phyloP scores from a whole-genome alignment of 2,888 invertebrate genomes.

The Papilio demoleus region DNA sequence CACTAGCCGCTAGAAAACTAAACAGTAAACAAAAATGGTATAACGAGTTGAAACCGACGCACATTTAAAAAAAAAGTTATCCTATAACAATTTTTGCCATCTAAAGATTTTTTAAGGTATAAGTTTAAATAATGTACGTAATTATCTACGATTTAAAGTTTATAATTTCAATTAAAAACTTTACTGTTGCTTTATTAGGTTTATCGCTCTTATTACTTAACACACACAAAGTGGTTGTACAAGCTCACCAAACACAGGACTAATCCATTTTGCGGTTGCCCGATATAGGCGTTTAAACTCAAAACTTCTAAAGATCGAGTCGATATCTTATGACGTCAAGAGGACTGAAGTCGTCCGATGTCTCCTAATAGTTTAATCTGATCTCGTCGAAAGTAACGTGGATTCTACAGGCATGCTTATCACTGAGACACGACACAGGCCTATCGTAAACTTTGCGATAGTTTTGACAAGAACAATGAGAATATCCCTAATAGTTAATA shows the following conservation, averaged over 20 bases:
- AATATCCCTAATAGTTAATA: slow-evolving; percentile 26
- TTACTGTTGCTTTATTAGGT: background rate
- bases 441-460: slow-evolving; percentile 32
- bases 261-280: slow-evolving; percentile 39
- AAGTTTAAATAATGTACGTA: no score
- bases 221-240: slow-evolving; percentile 14
- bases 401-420: slow-evolving; percentile 36
- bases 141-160: background rate
- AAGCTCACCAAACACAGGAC: slow-evolving; percentile 36
- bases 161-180: slow-evolving; percentile 1
- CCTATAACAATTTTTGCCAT: no score
- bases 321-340: slow-evolving; percentile 39
- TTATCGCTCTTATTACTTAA: slow-evolving; percentile 10
- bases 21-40: background rate
- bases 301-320: slow-evolving; percentile 38
- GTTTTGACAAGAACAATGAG: slow-evolving; percentile 30
- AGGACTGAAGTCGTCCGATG: slow-evolving; percentile 29
- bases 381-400: slow-evolving; percentile 35
- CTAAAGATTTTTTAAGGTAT: no score
- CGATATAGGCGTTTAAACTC: slow-evolving; percentile 32
- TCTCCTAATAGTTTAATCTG: slow-evolving; percentile 39
- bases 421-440: slow-evolving; percentile 31
- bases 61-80: no score
- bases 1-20: background rate
- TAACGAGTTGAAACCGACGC: background rate